A percentile compares a stretch with the other conserved stretches of the same genome.
These are phyloP conservation scores for Leucosticte australis DNA, from an alignment of 2,113 vertebrate species.

Conservation along the genomic window DNA sequence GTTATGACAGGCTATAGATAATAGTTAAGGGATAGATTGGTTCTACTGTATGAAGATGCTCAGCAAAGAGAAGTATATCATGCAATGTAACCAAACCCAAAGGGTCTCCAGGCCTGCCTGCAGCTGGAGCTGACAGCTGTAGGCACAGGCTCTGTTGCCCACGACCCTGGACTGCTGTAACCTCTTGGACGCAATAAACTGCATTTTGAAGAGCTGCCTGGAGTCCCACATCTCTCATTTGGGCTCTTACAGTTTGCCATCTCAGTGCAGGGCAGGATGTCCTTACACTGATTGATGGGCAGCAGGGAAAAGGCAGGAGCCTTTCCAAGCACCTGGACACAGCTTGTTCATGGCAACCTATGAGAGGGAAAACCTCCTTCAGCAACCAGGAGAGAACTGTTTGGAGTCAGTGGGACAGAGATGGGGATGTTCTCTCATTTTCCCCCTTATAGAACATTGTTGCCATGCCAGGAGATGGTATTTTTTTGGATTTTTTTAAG, in stretches of 20 bases:
- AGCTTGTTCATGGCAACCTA: background rate
- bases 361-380: background rate
- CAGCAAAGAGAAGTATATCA: no score
- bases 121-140: no score
- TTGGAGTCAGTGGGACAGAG: background rate
- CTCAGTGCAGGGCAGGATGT: background rate
- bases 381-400: background rate
- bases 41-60: no score
- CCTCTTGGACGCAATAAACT: no score
- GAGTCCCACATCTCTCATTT: no score
- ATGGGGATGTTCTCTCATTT: background rate
- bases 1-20: no score
- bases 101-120: no score
- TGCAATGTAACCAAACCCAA: no score
- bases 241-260: background rate
- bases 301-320: background rate
- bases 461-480: background rate
- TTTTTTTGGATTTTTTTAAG: background rate
- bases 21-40: no score
- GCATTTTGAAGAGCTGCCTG: no score
- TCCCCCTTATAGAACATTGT: background rate
- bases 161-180: no score
- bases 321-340: background rate
- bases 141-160: no score
- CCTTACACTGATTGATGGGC: background rate